Conservation (phyloP, 2,797 vertebrate genomes). For the Eulemur mongoz region DNA sequence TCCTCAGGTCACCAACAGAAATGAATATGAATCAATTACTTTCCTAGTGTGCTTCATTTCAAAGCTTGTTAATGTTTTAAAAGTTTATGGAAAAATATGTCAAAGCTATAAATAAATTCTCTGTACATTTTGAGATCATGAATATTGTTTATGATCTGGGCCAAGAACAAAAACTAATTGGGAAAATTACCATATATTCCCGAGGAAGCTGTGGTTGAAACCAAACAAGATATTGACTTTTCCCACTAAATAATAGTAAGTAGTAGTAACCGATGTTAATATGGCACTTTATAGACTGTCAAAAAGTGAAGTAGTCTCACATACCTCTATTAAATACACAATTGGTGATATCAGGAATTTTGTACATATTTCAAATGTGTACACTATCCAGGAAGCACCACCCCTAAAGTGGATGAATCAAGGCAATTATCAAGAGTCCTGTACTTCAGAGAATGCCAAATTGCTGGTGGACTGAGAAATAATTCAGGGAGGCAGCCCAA, state of each 20-base stretch:
- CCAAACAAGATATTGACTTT: slow-evolving; percentile 28
- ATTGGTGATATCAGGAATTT: not conserved
- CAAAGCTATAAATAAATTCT: slow-evolving; percentile 52
- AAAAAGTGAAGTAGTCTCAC: not conserved
- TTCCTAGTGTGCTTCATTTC: slow-evolving; percentile 1
- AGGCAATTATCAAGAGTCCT: not conserved
- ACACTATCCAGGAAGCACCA: not conserved
- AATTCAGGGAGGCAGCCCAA: not conserved
- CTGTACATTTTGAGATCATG: slow-evolving; percentile 39
- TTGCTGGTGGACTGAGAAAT: not conserved
- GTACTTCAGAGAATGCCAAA: not conserved
- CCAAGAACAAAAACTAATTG: slow-evolving; percentile 38
- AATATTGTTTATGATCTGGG: slow-evolving; percentile 53
- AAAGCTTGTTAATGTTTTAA: slow-evolving; percentile 39
- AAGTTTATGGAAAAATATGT: slow-evolving; percentile 43
- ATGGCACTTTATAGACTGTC: not conserved
- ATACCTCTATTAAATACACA: not conserved
- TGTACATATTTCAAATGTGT: not conserved
- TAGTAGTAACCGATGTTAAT: slow-evolving; percentile 9
- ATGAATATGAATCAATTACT: slow-evolving; percentile 30
- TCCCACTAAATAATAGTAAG: not conserved
- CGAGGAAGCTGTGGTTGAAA: slow-evolving; percentile 23
- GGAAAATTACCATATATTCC: slow-evolving; percentile 45
- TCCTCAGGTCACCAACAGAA: slow-evolving; percentile 32
- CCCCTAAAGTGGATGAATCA: not conserved